Evolutionary conservation across 2,797 vertebrate species (phyloP).

Genomic region (Coccyzus lansbergi): DNA sequence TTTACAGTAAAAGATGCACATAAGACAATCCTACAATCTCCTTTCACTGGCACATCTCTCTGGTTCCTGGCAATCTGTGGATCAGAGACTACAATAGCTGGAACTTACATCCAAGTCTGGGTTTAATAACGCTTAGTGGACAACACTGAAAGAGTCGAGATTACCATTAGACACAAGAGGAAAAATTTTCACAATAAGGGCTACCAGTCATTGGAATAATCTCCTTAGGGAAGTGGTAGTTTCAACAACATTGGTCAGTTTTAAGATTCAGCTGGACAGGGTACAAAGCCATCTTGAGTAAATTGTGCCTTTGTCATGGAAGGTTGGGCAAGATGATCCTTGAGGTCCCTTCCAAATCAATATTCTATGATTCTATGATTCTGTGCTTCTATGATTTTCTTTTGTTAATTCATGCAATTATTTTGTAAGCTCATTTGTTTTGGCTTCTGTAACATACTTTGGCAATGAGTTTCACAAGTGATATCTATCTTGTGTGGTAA

Average conservation of each 20-base stretch:
- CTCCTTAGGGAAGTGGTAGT: too few relatives aligned
- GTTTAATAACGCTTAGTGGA: not conserved
- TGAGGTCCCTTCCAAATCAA: too few relatives aligned
- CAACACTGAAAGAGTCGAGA: too few relatives aligned
- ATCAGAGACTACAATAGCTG: not conserved
- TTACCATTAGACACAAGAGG: too few relatives aligned
- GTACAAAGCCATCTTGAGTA: too few relatives aligned
- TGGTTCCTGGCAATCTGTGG: not conserved
- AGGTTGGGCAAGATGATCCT: too few relatives aligned
- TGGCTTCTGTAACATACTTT: not conserved
- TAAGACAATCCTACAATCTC: not conserved
- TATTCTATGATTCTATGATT: not conserved
- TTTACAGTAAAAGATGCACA: not conserved
- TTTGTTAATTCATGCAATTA: not conserved
- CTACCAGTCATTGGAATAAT: too few relatives aligned
- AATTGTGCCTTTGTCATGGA: too few relatives aligned
- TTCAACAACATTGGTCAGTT: too few relatives aligned
- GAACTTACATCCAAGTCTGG: not conserved
- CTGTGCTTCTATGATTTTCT: too few relatives aligned
- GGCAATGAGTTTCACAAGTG: not conserved
- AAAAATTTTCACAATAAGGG: too few relatives aligned
- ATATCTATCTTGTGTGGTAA: not conserved
- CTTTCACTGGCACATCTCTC: not conserved
- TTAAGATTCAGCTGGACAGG: too few relatives aligned
- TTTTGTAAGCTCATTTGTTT: not conserved